A percentile compares a stretch with the other conserved stretches of the same genome.
Conservation (phyloP, 2,113 vertebrate genomes). For the Heterochromis multidens region DNA sequence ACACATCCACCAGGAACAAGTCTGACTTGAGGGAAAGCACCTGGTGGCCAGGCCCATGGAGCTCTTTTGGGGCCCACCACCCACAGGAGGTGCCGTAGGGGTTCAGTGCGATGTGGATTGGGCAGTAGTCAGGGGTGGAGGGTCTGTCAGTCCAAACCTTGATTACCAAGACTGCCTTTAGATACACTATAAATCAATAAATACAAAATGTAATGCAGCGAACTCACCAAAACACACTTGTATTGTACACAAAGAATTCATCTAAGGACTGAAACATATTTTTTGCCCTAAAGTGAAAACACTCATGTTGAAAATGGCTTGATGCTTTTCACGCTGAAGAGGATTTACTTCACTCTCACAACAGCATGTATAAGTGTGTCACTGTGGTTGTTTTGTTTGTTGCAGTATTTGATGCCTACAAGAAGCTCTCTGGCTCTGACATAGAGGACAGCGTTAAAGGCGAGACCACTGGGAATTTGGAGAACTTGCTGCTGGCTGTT, state of each 20-base stretch:
- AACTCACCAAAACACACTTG: background rate
- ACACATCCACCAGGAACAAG: too few species aligned
- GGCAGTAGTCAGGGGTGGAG: too few species aligned
- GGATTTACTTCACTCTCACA: background rate
- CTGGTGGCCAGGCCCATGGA: too few species aligned
- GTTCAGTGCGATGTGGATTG: too few species aligned
- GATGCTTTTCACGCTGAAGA: background rate
- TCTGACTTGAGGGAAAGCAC: too few species aligned
- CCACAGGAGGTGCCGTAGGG: too few species aligned
- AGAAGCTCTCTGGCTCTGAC: constrained; percentile 86
- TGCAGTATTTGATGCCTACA: constrained; percentile 92
- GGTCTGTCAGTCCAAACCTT: too few species aligned
- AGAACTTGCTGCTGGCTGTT: constrained; percentile 86
- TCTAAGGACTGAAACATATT: background rate
- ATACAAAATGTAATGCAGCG: accelerated
- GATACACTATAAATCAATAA: background rate
- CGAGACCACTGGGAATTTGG: constrained; percentile 89
- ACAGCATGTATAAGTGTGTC: background rate
- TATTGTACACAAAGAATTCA: background rate
- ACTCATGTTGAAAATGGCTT: background rate
- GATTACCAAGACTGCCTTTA: too few species aligned
- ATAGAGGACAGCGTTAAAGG: constrained; percentile 90
- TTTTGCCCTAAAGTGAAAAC: background rate
- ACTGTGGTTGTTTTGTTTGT: background rate
- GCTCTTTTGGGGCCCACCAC: too few species aligned